phyloP scores from a whole-genome alignment of 2,113 vertebrate species.

The Phrynocephalus versicolor region DNA sequence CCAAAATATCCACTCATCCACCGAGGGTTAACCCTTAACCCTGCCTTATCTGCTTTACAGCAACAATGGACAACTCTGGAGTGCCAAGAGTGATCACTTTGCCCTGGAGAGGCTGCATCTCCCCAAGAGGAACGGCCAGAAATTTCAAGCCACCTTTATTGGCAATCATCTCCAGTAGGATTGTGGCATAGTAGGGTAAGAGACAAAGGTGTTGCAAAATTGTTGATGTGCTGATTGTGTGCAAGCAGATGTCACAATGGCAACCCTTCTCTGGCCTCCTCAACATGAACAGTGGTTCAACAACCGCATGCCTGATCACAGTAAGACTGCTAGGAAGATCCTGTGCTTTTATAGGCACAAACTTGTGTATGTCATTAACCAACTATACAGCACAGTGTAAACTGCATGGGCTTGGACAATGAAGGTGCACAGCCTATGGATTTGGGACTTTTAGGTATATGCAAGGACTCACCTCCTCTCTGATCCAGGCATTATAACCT shows the following conservation, averaged over 20 bases:
- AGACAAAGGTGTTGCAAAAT: too few relatives aligned
- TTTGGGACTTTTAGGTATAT: background rate
- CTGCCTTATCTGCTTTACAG: background rate
- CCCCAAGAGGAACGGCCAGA: background rate
- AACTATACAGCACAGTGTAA: background rate
- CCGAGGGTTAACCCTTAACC: too few relatives aligned
- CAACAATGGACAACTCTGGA: background rate
- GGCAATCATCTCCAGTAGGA: background rate
- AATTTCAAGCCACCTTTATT: background rate
- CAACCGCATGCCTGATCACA: background rate
- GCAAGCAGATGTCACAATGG: background rate
- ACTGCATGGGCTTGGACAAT: background rate
- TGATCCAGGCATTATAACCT: conserved; percentile 94
- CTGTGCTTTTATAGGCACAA: background rate
- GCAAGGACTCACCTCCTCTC: conserved; percentile 85
- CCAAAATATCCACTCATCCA: too few relatives aligned
- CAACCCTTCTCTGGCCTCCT: background rate
- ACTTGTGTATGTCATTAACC: background rate
- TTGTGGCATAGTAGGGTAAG: too few relatives aligned
- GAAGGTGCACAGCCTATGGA: background rate
- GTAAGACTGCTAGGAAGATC: background rate
- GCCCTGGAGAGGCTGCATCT: background rate
- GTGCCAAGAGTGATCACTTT: background rate
- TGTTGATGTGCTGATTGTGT: background rate
- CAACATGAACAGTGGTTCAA: background rate